phyloP scores from a whole-genome alignment of 2,888 invertebrate genomes.

The Carabus problematicus region DNA sequence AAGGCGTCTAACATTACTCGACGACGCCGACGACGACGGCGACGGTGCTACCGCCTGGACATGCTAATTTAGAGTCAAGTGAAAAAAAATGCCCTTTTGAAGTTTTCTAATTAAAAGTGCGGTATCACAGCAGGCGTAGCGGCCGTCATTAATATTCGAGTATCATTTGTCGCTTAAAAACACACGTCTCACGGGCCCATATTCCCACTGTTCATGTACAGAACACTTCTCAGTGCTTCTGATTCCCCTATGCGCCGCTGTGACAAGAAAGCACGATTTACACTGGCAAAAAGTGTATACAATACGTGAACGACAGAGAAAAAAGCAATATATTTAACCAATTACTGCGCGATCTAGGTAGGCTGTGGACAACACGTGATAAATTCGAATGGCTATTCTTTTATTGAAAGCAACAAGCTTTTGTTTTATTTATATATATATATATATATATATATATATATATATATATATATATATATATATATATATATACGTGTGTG shows the following conservation, averaged over 20 bases:
- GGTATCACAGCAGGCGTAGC: conserved; percentile 18
- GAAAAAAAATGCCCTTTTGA: conserved; percentile 29
- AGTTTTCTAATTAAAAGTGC: conserved; percentile 42
- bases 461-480: conserved; percentile 6
- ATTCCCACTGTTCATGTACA: not conserved
- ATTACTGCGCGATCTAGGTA: conserved; percentile 54
- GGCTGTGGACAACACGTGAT: conserved; percentile 54
- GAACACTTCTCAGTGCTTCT: no score
- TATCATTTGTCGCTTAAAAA: no score
- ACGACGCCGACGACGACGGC: not conserved
- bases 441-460: not conserved
- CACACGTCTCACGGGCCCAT: no score
- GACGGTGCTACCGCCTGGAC: conserved; percentile 16
- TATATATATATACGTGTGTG: no score
- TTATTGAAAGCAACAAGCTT: conserved; percentile 52
- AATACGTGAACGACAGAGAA: no score
- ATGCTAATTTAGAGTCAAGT: conserved; percentile 37
- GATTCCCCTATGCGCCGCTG: no score
- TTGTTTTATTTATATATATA: conserved; percentile 26
- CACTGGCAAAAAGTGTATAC: no score
- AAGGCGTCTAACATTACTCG: no score
- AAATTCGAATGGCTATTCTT: conserved; percentile 57
- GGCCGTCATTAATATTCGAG: no score
- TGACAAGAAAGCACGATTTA: no score
- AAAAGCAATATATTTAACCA: conserved; percentile 57